phyloP scores from a whole-genome alignment of 2,113 vertebrate species.

The Planiliza haematocheilus region DNA sequence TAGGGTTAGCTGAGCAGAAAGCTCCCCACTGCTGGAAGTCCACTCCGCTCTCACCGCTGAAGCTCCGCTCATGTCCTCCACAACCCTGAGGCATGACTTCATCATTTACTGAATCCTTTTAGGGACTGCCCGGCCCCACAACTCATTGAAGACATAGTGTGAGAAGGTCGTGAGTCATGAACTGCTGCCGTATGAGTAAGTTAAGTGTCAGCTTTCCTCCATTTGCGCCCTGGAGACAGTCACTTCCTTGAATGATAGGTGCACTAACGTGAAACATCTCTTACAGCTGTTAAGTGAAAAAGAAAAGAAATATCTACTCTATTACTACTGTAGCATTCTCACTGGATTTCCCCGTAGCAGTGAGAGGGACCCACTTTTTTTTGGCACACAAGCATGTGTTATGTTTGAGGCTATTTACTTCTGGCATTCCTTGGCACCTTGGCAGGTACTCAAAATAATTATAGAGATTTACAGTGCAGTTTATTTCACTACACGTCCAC shows the following conservation, averaged over 20 bases:
- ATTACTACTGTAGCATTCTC: not conserved
- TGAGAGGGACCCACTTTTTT: not conserved
- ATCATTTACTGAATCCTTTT: conserved; percentile 68
- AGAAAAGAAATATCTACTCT: conserved; percentile 34
- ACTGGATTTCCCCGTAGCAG: conserved; percentile 11
- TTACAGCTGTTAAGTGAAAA: conserved; percentile 7
- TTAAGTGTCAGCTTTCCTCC: conserved; percentile 50
- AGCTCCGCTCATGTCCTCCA: conserved; percentile 57
- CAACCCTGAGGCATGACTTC: conserved; percentile 54
- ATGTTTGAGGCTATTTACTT: not conserved
- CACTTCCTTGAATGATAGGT: conserved; percentile 40
- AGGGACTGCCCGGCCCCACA: conserved; percentile 40
- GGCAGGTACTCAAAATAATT: not conserved
- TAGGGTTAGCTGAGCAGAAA: conserved; percentile 68
- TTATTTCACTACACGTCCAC: not conserved
- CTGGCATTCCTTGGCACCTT: not conserved
- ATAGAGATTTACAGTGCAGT: not conserved
- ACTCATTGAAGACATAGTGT: conserved; percentile 41
- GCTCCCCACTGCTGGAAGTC: conserved; percentile 45
- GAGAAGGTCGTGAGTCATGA: conserved; percentile 62
- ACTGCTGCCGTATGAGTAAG: conserved; percentile 41
- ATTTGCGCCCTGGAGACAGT: conserved; percentile 31
- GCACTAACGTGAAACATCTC: conserved; percentile 29
- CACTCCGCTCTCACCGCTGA: conserved; percentile 17
- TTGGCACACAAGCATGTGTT: not conserved